Conservation (phyloP, 2,888 invertebrate genomes). For the Heliconius hortense region DNA sequence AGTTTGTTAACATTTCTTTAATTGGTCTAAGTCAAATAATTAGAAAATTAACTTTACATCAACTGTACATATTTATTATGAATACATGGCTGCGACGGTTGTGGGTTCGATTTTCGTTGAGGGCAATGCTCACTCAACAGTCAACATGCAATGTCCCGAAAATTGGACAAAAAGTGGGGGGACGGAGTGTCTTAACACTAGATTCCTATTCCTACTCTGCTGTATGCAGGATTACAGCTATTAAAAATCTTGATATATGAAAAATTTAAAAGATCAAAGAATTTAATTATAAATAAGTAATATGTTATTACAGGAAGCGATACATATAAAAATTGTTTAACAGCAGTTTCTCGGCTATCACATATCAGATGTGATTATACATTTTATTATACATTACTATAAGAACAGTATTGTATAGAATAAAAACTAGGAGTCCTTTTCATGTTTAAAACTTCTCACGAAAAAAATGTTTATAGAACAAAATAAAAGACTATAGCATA, state of each 20-base stretch:
- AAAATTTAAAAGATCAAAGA: not conserved
- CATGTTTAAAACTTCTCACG: not conserved
- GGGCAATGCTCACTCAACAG: not conserved
- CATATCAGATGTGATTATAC: slow-evolving; percentile 16
- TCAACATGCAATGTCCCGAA: not conserved
- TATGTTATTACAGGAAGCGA: slow-evolving; percentile 19
- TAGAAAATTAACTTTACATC: not conserved
- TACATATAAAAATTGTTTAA: slow-evolving; percentile 26
- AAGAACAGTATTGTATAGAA: not conserved
- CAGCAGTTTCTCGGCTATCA: slow-evolving; percentile 3
- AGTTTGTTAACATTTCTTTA: not conserved
- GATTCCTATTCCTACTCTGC: not conserved
- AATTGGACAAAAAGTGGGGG: not conserved
- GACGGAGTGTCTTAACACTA: not conserved
- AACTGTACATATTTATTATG: no score
- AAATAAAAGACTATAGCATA: not conserved
- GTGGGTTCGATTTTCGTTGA: no score
- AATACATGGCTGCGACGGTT: no score
- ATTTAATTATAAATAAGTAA: slow-evolving; percentile 4
- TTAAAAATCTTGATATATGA: not conserved
- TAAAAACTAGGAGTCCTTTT: not conserved
- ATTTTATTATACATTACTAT: slow-evolving; percentile 8
- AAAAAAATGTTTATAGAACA: not conserved
- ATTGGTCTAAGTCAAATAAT: not conserved
- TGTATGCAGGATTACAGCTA: no score